Evolutionary conservation across 2,113 vertebrate species (phyloP).

Genomic region (Eclectus roratus): DNA sequence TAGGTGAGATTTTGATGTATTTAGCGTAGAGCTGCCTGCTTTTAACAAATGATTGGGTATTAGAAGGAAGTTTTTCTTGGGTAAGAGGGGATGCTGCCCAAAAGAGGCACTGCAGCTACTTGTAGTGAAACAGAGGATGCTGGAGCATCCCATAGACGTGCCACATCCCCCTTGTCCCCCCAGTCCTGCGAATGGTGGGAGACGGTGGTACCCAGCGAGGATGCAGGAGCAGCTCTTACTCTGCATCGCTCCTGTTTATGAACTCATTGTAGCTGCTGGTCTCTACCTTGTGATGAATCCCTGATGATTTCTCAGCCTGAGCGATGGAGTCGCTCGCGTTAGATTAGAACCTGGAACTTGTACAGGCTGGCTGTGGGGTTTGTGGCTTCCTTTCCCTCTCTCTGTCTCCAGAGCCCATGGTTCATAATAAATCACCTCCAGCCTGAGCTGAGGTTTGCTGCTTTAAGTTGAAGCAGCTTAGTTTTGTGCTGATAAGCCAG

Average conservation of each 20-base stretch:
- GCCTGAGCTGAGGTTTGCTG: conserved; percentile 17
- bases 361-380: conserved; percentile 45
- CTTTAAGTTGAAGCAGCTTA: conserved; percentile 48
- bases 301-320: conserved; percentile 23
- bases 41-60: background rate
- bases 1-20: background rate
- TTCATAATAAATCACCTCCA: conserved; percentile 56
- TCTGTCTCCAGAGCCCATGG: background rate
- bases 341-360: conserved; percentile 39
- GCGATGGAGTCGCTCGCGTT: background rate
- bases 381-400: conserved; percentile 42
- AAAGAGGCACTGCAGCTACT: background rate
- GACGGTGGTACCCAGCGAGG: background rate
- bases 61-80: background rate
- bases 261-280: background rate
- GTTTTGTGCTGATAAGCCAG: conserved; percentile 63
- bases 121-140: background rate
- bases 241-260: background rate
- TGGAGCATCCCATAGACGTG: background rate
- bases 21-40: background rate
- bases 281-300: conserved; percentile 27
- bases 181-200: background rate
- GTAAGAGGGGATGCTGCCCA: background rate
- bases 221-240: background rate
- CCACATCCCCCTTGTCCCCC: rapidly evolving